Evolutionary conservation across 2,888 invertebrate species (phyloP).

Genomic region (Polyploca ridens): DNA sequence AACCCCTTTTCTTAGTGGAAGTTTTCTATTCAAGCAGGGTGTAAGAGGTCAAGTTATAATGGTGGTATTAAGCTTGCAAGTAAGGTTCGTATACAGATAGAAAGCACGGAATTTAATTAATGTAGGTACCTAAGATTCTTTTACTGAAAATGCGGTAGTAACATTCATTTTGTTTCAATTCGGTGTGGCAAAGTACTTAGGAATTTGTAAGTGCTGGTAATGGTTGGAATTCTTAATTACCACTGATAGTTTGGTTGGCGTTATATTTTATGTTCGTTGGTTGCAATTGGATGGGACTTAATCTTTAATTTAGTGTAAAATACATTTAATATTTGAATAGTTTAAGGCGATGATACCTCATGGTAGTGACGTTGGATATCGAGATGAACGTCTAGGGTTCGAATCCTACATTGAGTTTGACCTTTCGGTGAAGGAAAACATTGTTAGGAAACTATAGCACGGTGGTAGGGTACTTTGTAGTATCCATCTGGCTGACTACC

Average conservation of each 20-base stretch:
- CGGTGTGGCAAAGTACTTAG: constrained; percentile 40
- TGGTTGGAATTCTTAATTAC: constrained; percentile 41
- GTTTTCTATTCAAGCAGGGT: neutral
- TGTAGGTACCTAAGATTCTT: constrained; percentile 49
- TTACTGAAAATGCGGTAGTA: constrained; percentile 22
- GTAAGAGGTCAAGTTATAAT: constrained; percentile 2
- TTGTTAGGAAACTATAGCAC: no score
- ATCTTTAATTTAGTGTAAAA: neutral
- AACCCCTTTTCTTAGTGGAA: neutral
- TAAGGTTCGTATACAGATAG: constrained; percentile 46
- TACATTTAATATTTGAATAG: no score
- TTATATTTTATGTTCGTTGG: neutral
- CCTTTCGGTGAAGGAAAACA: no score
- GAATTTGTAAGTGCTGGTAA: constrained; percentile 53
- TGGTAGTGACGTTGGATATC: no score
- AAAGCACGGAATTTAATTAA: constrained; percentile 67
- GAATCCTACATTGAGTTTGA: no score
- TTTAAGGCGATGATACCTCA: no score
- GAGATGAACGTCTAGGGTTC: no score
- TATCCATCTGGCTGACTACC: no score
- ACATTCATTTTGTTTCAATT: constrained; percentile 41
- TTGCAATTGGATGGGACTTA: neutral
- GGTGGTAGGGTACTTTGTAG: no score
- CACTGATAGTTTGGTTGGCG: constrained; percentile 18
- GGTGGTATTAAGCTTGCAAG: neutral